phyloP scores from a whole-genome alignment of 2,113 vertebrate species.

The Chamaetylas fuelleborni region DNA sequence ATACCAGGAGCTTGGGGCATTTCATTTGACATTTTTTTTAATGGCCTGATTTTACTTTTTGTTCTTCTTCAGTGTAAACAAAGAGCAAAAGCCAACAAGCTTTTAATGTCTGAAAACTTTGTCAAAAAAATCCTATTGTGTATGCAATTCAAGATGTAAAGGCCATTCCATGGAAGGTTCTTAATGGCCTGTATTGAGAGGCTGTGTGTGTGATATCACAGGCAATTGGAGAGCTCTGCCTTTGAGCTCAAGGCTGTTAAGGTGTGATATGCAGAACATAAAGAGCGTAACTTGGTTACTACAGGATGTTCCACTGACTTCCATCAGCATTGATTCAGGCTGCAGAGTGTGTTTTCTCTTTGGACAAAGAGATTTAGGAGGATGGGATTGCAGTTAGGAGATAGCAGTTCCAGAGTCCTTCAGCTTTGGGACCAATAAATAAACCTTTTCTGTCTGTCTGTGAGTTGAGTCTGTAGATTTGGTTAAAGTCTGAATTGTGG shows the following conservation, averaged over 20 bases:
- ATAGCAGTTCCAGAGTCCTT: neutral
- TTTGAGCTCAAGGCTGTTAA: neutral
- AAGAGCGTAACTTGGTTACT: neutral
- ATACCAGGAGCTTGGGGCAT: neutral
- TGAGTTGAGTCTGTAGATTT: neutral
- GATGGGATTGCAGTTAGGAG: neutral
- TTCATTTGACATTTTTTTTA: neutral
- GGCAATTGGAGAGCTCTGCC: neutral
- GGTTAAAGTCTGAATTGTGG: neutral
- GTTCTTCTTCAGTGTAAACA: neutral
- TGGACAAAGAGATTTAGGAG: neutral
- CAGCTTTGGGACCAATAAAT: neutral
- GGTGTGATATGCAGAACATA: neutral
- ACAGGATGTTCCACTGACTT: neutral
- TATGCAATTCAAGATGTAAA: neutral
- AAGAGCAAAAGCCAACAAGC: neutral
- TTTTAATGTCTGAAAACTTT: neutral
- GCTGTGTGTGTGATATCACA: neutral
- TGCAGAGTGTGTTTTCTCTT: neutral
- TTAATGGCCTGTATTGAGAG: neutral
- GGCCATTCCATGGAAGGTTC: neutral
- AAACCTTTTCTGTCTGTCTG: neutral
- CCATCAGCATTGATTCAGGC: neutral
- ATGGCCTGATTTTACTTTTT: neutral
- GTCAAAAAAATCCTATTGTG: neutral